These are phyloP conservation scores for Rhinoraja longicauda DNA, from an alignment of 2,797 vertebrate genomes.

Conservation along the genomic window DNA sequence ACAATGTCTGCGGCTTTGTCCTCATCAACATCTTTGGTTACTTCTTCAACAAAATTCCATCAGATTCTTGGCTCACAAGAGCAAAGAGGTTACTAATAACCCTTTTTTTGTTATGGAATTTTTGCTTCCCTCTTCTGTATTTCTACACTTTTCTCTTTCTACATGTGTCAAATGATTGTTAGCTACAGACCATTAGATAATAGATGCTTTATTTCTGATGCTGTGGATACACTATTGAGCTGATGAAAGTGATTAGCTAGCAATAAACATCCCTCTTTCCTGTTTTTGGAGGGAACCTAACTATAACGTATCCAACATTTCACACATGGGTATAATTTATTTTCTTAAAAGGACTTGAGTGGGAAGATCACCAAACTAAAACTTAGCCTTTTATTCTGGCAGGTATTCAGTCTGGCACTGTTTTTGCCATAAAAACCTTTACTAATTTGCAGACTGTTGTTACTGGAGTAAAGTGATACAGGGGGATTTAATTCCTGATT, in stretches of 20 bases:
- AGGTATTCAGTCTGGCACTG: neutral
- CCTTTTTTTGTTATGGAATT: neutral
- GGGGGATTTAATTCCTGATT: neutral
- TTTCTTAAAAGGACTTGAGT: neutral
- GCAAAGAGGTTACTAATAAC: neutral
- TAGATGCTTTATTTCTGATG: neutral
- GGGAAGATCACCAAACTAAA: constrained; percentile 25
- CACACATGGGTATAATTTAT: neutral
- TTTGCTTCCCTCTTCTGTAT: neutral
- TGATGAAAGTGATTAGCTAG: neutral
- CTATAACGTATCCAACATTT: neutral
- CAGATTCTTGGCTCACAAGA: neutral
- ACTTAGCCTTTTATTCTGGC: neutral
- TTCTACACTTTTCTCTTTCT: constrained; percentile 14
- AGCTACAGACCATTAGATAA: neutral
- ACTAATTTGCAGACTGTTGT: neutral
- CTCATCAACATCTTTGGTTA: too few relatives aligned
- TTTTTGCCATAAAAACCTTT: neutral
- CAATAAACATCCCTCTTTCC: neutral
- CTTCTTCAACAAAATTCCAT: too few relatives aligned
- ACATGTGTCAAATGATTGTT: neutral
- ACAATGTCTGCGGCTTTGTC: too few relatives aligned
- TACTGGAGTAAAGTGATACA: neutral
- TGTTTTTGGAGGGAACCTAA: neutral
- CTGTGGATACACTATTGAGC: neutral